Percentiles rank a stretch among this genome's conserved stretches.
phyloP scores from a whole-genome alignment of 2,113 vertebrate genomes.

The Alligator sinensis region DNA sequence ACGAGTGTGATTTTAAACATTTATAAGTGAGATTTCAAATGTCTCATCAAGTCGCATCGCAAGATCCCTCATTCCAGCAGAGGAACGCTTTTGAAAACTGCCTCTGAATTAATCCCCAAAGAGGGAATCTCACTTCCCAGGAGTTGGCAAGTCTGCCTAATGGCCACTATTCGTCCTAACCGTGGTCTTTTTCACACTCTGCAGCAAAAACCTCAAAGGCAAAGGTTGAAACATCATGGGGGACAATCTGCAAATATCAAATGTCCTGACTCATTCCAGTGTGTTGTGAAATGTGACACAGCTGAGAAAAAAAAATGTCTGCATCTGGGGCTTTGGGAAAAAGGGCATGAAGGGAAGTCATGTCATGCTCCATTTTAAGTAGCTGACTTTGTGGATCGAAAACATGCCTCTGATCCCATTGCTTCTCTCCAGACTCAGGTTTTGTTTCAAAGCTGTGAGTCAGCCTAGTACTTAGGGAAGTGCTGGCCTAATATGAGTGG shows the following conservation, averaged over 20 bases:
- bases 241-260: neutral
- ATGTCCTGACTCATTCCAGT: neutral
- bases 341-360: rapidly evolving
- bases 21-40: neutral
- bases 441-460: neutral
- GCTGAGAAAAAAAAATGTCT: neutral
- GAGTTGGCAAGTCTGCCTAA: neutral
- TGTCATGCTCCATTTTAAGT: neutral
- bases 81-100: neutral
- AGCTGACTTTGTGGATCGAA: neutral
- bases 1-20: constrained; percentile 60
- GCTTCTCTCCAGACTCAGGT: rapidly evolving
- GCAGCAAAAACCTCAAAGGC: neutral
- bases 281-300: neutral
- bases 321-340: neutral
- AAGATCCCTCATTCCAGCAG: constrained; percentile 39
- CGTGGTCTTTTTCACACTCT: neutral
- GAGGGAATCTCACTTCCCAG: neutral
- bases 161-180: neutral
- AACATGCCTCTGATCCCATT: neutral
- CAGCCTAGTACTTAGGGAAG: rapidly evolving
- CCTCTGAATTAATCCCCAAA: constrained; percentile 1
- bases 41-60: constrained; percentile 18
- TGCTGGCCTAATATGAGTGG: neutral
- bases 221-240: neutral